phyloP scores from a whole-genome alignment of 2,797 vertebrate genomes.

The Bovichtus variegatus region DNA sequence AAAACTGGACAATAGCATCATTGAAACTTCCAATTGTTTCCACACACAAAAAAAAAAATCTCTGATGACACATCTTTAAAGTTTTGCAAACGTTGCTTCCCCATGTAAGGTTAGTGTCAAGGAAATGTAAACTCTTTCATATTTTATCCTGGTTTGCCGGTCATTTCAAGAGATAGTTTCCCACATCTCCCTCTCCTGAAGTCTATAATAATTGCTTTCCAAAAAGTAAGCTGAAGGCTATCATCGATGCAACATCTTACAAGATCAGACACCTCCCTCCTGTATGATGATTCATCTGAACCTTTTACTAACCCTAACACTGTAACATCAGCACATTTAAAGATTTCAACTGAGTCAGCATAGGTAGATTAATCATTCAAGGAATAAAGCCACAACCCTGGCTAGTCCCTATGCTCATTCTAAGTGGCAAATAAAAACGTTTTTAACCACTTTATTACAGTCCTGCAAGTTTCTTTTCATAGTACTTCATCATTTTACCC shows the following conservation, averaged over 20 bases:
- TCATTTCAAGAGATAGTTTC: background rate
- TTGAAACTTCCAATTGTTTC: background rate
- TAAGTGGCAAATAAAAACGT: background rate
- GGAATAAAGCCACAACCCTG: background rate
- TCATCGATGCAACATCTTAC: background rate
- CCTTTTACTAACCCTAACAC: background rate
- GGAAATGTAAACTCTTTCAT: background rate
- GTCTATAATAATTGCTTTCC: background rate
- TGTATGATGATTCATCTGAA: slow-evolving; percentile 1
- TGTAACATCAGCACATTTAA: background rate
- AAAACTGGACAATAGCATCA: background rate
- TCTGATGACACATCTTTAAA: background rate
- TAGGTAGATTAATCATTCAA: background rate
- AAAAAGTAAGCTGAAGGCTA: background rate
- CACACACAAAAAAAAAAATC: background rate
- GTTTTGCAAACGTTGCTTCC: background rate
- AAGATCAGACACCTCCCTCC: slow-evolving; percentile 16
- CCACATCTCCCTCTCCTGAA: background rate
- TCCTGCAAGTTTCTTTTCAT: no score
- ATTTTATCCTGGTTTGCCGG: background rate
- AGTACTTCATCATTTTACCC: background rate
- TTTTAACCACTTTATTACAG: background rate
- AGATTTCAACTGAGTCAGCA: background rate
- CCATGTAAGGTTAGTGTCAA: background rate
- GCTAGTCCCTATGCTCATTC: background rate